Evolutionary conservation across 2,113 vertebrate genomes (phyloP).

Genomic region (Cricetomys ansorgei): DNA sequence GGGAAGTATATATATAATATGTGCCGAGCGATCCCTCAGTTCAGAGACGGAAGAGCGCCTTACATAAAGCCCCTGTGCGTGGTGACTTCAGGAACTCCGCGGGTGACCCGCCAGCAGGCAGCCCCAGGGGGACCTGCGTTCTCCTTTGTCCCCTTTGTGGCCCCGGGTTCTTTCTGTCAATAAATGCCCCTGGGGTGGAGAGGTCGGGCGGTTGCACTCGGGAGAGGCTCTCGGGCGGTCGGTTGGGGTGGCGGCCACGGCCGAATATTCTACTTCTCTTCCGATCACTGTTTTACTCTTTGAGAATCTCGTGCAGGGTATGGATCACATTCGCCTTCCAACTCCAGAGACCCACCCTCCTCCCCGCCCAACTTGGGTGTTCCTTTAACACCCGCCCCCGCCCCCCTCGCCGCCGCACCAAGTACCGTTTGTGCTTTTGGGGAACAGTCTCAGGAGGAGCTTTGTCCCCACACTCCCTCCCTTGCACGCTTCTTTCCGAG

Average conservation of each 20-base stretch:
- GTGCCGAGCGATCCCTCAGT: neutral
- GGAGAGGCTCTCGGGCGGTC: neutral
- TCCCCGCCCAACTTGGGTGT: neutral
- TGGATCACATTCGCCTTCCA: neutral
- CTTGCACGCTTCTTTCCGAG: rapidly evolving
- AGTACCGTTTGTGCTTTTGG: neutral
- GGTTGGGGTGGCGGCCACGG: neutral
- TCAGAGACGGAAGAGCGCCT: neutral
- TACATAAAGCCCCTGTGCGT: no score
- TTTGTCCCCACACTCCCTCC: rapidly evolving
- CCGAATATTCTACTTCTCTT: neutral
- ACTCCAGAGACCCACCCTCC: neutral
- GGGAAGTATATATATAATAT: rapidly evolving
- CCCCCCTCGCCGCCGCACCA: no score
- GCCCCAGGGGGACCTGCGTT: neutral
- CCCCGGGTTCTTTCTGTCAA: neutral
- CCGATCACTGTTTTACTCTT: neutral
- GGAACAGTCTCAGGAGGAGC: neutral
- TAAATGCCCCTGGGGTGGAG: no score
- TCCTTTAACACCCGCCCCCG: neutral
- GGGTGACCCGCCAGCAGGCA: neutral
- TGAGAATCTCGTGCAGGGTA: neutral
- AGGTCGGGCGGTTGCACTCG: neutral
- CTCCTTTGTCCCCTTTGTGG: neutral
- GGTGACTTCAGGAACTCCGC: no score